These are phyloP conservation scores for Pristiophorus japonicus DNA, from an alignment of 2,113 vertebrate genomes.

Conservation along the genomic window DNA sequence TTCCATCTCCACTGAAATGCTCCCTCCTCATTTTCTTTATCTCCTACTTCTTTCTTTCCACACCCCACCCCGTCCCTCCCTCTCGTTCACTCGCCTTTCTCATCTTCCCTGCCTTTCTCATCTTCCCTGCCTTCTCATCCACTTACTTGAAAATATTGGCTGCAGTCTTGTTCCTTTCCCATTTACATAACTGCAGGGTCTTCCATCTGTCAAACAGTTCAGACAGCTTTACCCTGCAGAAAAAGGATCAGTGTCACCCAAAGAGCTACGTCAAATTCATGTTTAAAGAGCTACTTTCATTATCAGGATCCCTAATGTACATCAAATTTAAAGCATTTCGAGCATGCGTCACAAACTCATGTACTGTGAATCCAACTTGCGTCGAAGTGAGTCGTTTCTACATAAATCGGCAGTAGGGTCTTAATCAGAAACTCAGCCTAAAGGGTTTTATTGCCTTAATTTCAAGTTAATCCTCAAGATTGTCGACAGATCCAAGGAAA, in stretches of 20 bases:
- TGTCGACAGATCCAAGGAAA: not conserved
- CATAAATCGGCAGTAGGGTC: not conserved
- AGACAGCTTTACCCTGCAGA: slow-evolving; percentile 83
- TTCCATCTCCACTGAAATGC: not conserved
- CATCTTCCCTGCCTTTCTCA: not conserved
- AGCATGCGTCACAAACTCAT: not conserved
- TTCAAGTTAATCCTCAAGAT: not conserved
- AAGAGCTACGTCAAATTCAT: not conserved
- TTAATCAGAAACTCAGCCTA: not conserved
- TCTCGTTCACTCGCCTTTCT: not conserved
- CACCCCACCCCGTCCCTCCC: too few species aligned
- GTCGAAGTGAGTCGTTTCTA: not conserved
- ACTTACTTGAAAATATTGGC: slow-evolving; percentile 85
- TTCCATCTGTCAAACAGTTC: slow-evolving; percentile 94
- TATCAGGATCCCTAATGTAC: not conserved
- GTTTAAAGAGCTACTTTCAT: not conserved
- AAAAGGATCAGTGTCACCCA: not conserved
- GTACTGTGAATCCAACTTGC: not conserved
- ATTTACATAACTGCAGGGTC: slow-evolving; percentile 86
- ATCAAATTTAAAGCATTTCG: not conserved
- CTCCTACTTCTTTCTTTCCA: not conserved
- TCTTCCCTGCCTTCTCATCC: not conserved
- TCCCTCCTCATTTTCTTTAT: not conserved
- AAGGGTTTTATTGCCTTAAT: not conserved
- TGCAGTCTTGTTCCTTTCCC: slow-evolving; percentile 83